Conservation (phyloP, 2,113 vertebrate genomes). For the Glareola pratincola region DNA sequence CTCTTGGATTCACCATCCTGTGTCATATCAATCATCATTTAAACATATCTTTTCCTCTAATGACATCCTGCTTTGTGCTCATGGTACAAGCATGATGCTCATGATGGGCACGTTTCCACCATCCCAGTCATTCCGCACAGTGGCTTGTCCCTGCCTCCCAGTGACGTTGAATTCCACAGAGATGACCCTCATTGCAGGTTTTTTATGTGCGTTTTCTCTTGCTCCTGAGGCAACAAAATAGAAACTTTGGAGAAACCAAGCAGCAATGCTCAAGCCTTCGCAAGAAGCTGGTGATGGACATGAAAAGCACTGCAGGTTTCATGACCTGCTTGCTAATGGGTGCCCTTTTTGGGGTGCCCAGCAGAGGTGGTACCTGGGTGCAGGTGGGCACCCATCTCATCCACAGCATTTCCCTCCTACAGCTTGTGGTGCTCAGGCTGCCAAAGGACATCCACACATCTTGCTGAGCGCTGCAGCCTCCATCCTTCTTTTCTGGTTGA, state of each 20-base stretch:
- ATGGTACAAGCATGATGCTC: neutral
- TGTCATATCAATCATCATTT: fast-evolving
- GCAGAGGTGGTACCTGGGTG: neutral
- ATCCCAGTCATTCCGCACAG: neutral
- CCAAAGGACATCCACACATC: neutral
- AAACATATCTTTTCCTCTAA: neutral
- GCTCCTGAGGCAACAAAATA: neutral
- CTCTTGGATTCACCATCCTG: neutral
- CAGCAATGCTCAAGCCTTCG: neutral
- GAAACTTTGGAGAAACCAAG: neutral
- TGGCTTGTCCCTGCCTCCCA: neutral
- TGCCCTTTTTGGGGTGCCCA: neutral
- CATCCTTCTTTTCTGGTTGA: neutral
- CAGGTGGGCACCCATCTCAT: neutral
- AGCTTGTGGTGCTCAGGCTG: neutral
- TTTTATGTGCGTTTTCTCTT: neutral
- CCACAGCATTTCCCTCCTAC: neutral
- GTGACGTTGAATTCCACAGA: neutral
- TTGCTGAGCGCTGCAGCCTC: neutral
- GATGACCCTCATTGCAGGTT: fast-evolving
- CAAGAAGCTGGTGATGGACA: neutral
- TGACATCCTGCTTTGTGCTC: neutral
- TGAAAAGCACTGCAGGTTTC: neutral
- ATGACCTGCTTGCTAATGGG: neutral
- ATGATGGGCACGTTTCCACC: fast-evolving